Conservation (phyloP, 2,113 vertebrate genomes). For the Strigops habroptila region DNA sequence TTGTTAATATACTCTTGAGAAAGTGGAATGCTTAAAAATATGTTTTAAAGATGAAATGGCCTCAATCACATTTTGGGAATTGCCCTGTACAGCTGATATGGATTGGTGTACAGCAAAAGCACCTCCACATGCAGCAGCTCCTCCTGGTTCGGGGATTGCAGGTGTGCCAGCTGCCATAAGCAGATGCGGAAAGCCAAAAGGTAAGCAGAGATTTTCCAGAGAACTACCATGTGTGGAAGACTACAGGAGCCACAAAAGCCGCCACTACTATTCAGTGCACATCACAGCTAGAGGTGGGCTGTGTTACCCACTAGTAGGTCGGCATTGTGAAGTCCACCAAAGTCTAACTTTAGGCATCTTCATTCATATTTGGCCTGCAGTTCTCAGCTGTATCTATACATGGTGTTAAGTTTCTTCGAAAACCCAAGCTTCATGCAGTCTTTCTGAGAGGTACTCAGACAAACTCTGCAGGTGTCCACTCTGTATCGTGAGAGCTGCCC, state of each 20-base stretch:
- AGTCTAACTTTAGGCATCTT: background rate
- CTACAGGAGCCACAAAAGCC: background rate
- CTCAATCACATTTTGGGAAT: background rate
- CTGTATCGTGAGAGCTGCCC: background rate
- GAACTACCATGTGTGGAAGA: background rate
- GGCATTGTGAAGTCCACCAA: fast-evolving
- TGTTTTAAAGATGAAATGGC: background rate
- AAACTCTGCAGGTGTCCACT: background rate
- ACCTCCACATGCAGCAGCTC: background rate
- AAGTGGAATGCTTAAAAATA: background rate
- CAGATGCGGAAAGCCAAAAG: background rate
- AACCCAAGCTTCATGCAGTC: background rate
- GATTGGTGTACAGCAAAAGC: background rate
- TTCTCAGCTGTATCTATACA: background rate
- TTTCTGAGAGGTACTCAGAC: background rate
- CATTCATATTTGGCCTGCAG: background rate
- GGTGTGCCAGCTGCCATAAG: background rate
- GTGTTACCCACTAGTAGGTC: fast-evolving
- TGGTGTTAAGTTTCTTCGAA: background rate
- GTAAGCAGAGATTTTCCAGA: background rate
- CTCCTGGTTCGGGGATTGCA: background rate
- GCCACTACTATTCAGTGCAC: fast-evolving
- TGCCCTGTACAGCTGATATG: background rate
- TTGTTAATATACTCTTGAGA: background rate
- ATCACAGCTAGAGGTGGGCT: background rate